Conservation (phyloP, 2,797 vertebrate genomes). For the Pseudochirops cupreus region DNA sequence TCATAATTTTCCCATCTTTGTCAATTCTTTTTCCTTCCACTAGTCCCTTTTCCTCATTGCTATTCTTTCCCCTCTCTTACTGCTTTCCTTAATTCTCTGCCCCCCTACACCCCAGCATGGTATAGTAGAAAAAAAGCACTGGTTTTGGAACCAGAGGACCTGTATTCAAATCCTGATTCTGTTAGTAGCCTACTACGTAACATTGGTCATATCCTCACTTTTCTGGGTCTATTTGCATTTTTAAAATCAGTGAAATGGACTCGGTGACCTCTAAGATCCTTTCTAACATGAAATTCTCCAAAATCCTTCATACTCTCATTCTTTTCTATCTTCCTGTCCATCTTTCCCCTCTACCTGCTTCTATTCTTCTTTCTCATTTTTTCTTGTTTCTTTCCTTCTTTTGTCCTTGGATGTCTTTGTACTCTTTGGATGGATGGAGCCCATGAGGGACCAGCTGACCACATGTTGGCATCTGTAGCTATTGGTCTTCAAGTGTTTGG, state of each 20-base stretch:
- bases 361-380: not conserved
- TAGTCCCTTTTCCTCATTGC: not conserved
- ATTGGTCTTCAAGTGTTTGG: not conserved
- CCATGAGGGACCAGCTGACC: not conserved
- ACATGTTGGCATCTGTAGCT: not conserved
- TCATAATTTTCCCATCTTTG: not conserved
- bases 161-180: not conserved
- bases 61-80: not conserved
- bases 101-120: not conserved
- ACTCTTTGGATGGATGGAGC: not conserved
- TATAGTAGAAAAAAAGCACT: not conserved
- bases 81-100: not conserved
- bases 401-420: not conserved
- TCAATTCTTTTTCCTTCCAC: not conserved
- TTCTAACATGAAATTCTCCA: not conserved
- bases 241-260: not conserved
- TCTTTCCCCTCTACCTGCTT: not conserved
- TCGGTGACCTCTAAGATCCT: not conserved
- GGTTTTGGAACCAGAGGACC: not conserved
- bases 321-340: not conserved
- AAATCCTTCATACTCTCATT: not conserved
- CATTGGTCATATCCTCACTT: not conserved
- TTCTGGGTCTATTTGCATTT: not conserved
- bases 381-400: not conserved
- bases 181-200: not conserved